These are phyloP conservation scores for Larimichthys polyactis DNA, from an alignment of 2,113 vertebrate species.

Conservation along the genomic window DNA sequence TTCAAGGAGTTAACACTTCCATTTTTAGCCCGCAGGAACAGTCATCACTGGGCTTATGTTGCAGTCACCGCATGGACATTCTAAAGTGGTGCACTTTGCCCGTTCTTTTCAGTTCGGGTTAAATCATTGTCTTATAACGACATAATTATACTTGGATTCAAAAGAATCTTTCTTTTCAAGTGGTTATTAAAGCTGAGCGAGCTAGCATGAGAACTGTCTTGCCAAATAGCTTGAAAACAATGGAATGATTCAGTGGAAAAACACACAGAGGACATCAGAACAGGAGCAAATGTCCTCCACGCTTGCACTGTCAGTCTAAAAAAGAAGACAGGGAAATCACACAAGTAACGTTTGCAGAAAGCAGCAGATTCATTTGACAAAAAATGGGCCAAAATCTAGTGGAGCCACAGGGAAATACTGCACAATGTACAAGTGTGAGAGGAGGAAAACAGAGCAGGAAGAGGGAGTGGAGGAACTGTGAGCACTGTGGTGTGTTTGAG, in stretches of 20 bases:
- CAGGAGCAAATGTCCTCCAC: conserved; percentile 4
- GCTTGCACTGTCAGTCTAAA: background rate
- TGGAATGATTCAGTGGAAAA: conserved; percentile 32
- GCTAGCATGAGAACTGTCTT: background rate
- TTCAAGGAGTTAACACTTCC: conserved; percentile 21
- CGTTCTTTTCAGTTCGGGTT: background rate
- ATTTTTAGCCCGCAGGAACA: conserved; percentile 46
- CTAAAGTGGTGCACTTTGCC: background rate
- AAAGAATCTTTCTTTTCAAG: conserved; percentile 10
- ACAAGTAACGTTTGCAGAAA: background rate
- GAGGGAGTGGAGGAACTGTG: conserved; percentile 53
- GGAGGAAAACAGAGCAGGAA: conserved; percentile 49
- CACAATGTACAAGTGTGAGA: background rate
- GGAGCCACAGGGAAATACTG: conserved; percentile 2
- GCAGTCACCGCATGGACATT: background rate
- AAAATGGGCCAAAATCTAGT: background rate
- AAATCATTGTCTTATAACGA: background rate
- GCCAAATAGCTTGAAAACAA: conserved; percentile 42
- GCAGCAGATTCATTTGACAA: background rate
- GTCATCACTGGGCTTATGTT: background rate
- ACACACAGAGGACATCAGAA: conserved; percentile 3
- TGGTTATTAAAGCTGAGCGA: background rate
- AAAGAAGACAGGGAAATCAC: background rate
- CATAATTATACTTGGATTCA: background rate
- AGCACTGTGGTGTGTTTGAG: conserved; percentile 45